phyloP scores from a whole-genome alignment of 1,140 invertebrate species.

The Cotesia typhae region DNA sequence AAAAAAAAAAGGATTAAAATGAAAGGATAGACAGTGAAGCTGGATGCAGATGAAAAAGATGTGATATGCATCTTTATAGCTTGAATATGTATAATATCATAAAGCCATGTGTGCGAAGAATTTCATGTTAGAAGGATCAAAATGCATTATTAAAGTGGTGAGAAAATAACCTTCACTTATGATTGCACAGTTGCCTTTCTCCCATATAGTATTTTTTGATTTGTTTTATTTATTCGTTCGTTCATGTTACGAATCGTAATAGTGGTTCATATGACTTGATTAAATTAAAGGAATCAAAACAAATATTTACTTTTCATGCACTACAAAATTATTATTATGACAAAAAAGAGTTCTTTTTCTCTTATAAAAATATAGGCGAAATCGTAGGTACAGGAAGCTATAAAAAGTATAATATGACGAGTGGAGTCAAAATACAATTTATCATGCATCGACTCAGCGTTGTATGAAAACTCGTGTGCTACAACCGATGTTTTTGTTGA shows the following conservation, averaged over 20 bases:
- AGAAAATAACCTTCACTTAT: constrained; percentile 68
- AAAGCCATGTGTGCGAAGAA: constrained; percentile 56
- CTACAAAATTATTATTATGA: too few species aligned
- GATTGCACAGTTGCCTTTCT: constrained; percentile 65
- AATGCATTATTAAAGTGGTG: constrained; percentile 66
- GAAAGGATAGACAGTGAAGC: constrained; percentile 3
- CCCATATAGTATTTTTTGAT: constrained; percentile 39
- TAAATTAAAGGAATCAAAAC: too few species aligned
- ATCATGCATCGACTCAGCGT: too few species aligned
- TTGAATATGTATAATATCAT: constrained; percentile 58
- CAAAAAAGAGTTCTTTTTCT: too few species aligned
- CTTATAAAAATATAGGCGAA: too few species aligned
- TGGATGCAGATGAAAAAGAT: constrained; percentile 4
- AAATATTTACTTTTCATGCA: too few species aligned
- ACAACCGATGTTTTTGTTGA: too few species aligned
- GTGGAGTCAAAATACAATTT: too few species aligned
- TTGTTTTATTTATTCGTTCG: background rate
- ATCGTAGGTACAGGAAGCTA: too few species aligned
- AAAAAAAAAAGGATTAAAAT: constrained; percentile 11
- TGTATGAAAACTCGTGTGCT: too few species aligned
- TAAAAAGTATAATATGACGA: too few species aligned
- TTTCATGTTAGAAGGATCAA: constrained; percentile 52
- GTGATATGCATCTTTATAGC: constrained; percentile 6
- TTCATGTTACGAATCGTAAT: background rate
- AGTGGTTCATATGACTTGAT: background rate